Percentiles rank a stretch among this genome's conserved stretches.
Evolutionary conservation across 1,140 invertebrate species (phyloP).

Genomic region (Eurosta solidaginis): DNA sequence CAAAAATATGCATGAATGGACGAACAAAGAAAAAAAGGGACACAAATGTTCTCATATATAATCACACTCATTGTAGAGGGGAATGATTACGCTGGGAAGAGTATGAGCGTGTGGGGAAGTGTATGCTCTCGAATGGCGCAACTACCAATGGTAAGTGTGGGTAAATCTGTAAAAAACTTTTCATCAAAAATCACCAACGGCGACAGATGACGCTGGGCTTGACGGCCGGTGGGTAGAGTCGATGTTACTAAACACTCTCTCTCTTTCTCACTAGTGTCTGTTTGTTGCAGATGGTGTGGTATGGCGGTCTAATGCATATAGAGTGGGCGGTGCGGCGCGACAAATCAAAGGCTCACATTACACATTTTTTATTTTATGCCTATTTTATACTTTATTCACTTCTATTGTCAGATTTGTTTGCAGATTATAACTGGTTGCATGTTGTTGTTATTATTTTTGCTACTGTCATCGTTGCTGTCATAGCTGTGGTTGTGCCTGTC

Average conservation of each 20-base stretch:
- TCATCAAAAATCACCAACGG: constrained; percentile 35
- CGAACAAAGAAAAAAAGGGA: background rate
- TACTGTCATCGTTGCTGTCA: constrained; percentile 4
- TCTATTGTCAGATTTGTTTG: constrained; percentile 21
- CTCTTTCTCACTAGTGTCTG: background rate
- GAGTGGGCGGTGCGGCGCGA: background rate
- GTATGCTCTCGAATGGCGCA: background rate
- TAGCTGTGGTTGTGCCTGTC: constrained; percentile 10
- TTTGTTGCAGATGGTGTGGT: background rate
- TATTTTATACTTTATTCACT: constrained; percentile 21
- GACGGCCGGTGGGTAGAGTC: too few species aligned
- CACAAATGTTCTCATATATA: background rate
- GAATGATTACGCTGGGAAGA: background rate
- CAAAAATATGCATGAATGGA: constrained; percentile 4
- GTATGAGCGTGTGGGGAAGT: background rate
- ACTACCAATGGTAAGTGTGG: background rate
- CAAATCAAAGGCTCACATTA: constrained; percentile 30
- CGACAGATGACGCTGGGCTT: background rate
- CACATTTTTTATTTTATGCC: constrained; percentile 26
- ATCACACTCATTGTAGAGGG: background rate
- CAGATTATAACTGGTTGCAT: background rate
- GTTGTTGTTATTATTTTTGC: background rate
- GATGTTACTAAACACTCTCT: too few species aligned
- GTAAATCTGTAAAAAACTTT: constrained; percentile 32
- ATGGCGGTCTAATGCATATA: background rate